phyloP scores from a whole-genome alignment of 2,888 invertebrate genomes.

The Dasypogon diadema region DNA sequence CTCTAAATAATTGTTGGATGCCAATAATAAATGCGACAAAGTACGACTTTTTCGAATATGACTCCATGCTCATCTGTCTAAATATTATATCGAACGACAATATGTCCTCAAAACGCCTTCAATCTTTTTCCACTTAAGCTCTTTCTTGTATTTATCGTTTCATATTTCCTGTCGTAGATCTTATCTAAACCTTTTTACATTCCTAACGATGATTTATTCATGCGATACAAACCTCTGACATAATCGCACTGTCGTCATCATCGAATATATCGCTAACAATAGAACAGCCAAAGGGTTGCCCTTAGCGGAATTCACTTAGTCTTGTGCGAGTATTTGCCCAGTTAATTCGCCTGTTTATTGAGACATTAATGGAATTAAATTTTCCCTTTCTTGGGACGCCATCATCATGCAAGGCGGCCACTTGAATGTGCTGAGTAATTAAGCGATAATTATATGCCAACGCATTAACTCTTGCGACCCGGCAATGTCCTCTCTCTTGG shows the following conservation, averaged over 20 bases:
- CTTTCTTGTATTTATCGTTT: conserved; percentile 25
- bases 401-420: conserved; percentile 53
- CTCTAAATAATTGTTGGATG: too few species aligned
- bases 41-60: too few species aligned
- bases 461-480: conserved; percentile 54
- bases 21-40: too few species aligned
- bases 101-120: neutral
- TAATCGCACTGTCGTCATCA: conserved; percentile 40
- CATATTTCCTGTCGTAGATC: conserved; percentile 16
- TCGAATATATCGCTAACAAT: conserved; percentile 21
- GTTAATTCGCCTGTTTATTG: conserved; percentile 56
- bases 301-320: conserved; percentile 29
- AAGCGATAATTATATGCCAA: conserved; percentile 56
- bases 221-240: conserved; percentile 28
- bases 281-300: conserved; percentile 29
- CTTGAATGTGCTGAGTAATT: conserved; percentile 55
- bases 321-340: conserved; percentile 33
- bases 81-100: too few species aligned
- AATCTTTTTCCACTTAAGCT: neutral
- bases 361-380: conserved; percentile 57
- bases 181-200: conserved; percentile 34
- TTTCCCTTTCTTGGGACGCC: conserved; percentile 53
- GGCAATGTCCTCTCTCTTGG: conserved; percentile 42
- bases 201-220: conserved; percentile 43
- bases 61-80: too few species aligned